Base-by-base conservation (phyloP, 2,797 vertebrate species). In the Bradypodion ventrale region DNA sequence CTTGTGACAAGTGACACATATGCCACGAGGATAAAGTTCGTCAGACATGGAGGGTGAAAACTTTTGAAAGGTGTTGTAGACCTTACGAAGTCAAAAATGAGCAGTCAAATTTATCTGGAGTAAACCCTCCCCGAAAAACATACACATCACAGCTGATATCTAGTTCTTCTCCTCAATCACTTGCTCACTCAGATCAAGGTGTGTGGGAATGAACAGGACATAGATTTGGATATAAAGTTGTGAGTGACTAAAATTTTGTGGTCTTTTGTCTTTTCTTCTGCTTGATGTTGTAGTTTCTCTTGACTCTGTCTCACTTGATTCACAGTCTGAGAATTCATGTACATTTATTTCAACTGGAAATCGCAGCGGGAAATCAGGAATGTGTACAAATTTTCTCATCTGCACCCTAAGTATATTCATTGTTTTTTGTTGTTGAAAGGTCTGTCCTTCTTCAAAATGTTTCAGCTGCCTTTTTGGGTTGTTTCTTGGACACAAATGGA, bases 11-110 rank as follows among this genome's bases (percentile, higher is more conserved):
- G 97, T 98, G 98, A 99, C 98, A 99, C 97, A 94, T 95, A 96
- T 97, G 98, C 97, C 98, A 98, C 96, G 97, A 96, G 96, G 97
- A 99, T 99, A 96, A 85, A 97, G 96, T 94, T 96, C 95, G 95
- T 98, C 96, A 96, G 94, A 96, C 96, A 95, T 94, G 96, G 94
- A 95, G 91, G 93, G 95, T 95, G 95, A 95, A 96, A 97, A 97
- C 95, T 97, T 97, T 96, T 97, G 97, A 97, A 95, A 97, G 97
- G 96, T 95, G 95, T 96, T 94, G 92, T 93, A 96, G 96, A 90
- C 94, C 96, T 97, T 96, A 91, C 93, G 95, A n/a, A 97, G 96
- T 96, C 94, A 97, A 97, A n/a, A 98, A 98, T 97, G 97, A 99
- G 97, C 98, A 99, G 97, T 98, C 97, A 96, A 97, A 97, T 56